These are phyloP conservation scores for Ginglymostoma cirratum DNA, from an alignment of 2,113 vertebrate species.

Conservation along the genomic window DNA sequence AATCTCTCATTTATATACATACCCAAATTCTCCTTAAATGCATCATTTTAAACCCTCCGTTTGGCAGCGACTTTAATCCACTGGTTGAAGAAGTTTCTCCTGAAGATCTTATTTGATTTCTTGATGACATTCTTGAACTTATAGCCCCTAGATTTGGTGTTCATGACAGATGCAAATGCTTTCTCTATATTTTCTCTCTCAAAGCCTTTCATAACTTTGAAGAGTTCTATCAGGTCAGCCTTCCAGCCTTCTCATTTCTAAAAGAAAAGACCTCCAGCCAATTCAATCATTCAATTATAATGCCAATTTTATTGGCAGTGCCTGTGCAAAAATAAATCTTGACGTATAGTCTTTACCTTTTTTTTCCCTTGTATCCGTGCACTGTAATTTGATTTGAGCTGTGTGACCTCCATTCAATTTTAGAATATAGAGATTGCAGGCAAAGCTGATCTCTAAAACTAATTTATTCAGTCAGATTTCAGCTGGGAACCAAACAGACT, in stretches of 20 bases:
- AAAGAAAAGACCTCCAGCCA: neutral
- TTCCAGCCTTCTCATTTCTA: neutral
- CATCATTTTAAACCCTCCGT: neutral
- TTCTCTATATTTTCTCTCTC: neutral
- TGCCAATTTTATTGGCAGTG: neutral
- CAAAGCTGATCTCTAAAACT: neutral
- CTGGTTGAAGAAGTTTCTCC: neutral
- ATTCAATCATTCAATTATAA: neutral
- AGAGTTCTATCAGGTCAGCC: too few relatives aligned
- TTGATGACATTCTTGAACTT: neutral
- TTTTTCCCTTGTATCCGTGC: neutral
- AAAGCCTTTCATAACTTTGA: neutral
- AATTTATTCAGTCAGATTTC: neutral
- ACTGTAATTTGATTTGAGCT: constrained; percentile 8
- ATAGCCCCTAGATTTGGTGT: neutral
- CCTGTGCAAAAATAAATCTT: neutral
- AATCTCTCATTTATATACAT: neutral
- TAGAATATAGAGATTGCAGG: neutral
- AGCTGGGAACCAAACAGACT: neutral
- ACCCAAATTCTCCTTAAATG: neutral
- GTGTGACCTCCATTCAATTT: neutral
- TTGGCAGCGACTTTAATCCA: neutral
- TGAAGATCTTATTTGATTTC: neutral
- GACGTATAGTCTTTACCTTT: neutral
- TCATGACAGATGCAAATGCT: neutral